Percentiles rank a stretch among this genome's conserved stretches.
Conservation (phyloP, 2,113 vertebrate genomes). For the Illadopsis cleaveri region DNA sequence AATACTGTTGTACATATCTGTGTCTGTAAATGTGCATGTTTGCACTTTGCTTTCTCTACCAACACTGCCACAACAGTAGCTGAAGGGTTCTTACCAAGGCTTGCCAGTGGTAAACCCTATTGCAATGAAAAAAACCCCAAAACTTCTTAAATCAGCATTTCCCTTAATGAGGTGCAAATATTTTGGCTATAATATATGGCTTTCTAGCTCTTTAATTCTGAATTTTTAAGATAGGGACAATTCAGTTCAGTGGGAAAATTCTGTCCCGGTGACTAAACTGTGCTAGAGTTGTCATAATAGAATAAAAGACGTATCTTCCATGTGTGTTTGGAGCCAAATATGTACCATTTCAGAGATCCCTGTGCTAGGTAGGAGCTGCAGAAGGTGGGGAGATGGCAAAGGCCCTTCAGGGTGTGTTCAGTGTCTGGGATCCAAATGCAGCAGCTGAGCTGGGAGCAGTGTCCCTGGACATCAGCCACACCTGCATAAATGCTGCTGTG, state of each 20-base stretch:
- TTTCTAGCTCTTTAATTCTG: neutral
- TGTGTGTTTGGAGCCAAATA: neutral
- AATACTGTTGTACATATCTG: neutral
- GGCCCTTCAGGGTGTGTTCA: neutral
- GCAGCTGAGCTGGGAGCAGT: neutral
- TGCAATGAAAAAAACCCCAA: neutral
- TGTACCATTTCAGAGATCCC: neutral
- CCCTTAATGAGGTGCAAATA: neutral
- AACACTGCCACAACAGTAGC: neutral
- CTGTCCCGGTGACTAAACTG: neutral
- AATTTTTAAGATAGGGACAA: neutral
- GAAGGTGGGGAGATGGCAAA: neutral
- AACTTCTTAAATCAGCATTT: neutral
- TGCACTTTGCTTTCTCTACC: neutral
- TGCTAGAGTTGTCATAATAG: neutral
- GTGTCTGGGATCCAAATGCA: neutral
- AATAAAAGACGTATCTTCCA: neutral
- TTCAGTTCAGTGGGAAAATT: neutral
- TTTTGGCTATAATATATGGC: neutral
- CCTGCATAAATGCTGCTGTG: neutral
- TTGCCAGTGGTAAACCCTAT: neutral
- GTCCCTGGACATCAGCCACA: neutral
- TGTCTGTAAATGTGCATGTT: neutral
- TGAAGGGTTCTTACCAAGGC: fast-evolving
- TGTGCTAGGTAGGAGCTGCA: neutral